Percentiles rank a stretch among this genome's conserved stretches.
phyloP scores from a whole-genome alignment of 2,797 vertebrate genomes.

The Clarias platycephalus region DNA sequence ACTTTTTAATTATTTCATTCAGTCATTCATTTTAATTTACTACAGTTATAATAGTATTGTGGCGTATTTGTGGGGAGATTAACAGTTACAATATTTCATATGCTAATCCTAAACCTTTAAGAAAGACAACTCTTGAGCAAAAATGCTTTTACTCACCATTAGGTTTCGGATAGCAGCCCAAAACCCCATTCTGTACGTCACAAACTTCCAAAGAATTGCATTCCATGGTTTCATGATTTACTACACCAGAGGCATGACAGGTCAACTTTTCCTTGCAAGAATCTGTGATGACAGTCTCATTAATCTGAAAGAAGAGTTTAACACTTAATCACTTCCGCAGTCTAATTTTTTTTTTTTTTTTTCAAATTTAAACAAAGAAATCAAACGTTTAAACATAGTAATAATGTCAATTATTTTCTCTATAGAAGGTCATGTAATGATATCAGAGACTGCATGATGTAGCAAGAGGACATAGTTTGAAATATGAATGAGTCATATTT shows the following conservation, averaged over 20 bases:
- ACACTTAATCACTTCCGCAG: neutral
- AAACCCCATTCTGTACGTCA: slow-evolving; percentile 53
- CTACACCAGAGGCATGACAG: slow-evolving; percentile 52
- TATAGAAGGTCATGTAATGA: neutral
- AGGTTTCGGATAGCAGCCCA: slow-evolving; percentile 64
- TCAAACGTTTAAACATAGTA: neutral
- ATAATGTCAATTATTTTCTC: neutral
- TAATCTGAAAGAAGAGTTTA: slow-evolving; percentile 45
- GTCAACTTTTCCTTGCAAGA: slow-evolving; percentile 49
- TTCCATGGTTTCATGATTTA: slow-evolving; percentile 48
- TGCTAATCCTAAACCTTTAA: neutral
- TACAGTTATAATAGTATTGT: neutral
- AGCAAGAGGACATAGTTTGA: neutral
- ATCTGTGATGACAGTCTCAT: slow-evolving; percentile 53
- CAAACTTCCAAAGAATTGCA: slow-evolving; percentile 67
- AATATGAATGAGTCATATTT: neutral
- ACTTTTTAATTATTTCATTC: neutral
- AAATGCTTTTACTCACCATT: slow-evolving; percentile 29
- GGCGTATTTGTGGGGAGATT: neutral
- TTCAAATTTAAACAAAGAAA: neutral
- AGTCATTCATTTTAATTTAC: neutral
- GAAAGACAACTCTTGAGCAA: neutral
- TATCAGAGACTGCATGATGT: neutral
- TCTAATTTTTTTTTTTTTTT: neutral
- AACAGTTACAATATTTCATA: neutral